Evolutionary conservation across 2,113 vertebrate species (phyloP).

Genomic region (Anguilla japonica): DNA sequence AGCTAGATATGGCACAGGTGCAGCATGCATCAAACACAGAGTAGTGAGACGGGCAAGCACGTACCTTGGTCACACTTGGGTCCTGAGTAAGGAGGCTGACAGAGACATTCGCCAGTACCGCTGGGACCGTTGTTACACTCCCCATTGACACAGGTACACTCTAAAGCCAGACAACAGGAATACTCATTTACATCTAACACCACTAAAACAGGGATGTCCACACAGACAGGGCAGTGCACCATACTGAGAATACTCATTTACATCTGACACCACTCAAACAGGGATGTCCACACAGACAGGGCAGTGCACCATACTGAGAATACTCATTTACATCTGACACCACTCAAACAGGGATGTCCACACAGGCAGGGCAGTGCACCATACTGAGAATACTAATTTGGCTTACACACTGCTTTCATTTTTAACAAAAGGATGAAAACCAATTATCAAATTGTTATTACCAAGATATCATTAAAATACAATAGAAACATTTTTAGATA

Average conservation of each 20-base stretch:
- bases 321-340: neutral
- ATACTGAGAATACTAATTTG: too few species aligned
- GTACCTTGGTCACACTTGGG: conserved; percentile 83
- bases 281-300: neutral
- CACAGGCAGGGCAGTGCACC: neutral
- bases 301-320: too few species aligned
- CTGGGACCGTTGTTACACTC: conserved; percentile 72
- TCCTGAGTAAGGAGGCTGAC: conserved; percentile 86
- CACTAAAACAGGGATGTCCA: neutral
- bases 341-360: neutral
- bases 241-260: too few species aligned
- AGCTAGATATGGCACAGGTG: too few species aligned
- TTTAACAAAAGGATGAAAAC: too few species aligned
- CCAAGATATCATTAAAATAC: neutral
- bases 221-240: too few species aligned
- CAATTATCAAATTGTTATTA: too few species aligned
- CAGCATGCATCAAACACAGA: neutral
- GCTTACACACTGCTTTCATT: too few species aligned
- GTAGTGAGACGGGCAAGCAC: neutral
- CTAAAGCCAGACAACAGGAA: conserved; percentile 58
- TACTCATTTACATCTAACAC: neutral
- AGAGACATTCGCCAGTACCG: conserved; percentile 82
- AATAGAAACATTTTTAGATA: neutral
- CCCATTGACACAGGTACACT: conserved; percentile 81
- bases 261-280: neutral